Evolutionary conservation across 2,113 vertebrate genomes (phyloP).

Genomic region (Vulpes ferrilata): DNA sequence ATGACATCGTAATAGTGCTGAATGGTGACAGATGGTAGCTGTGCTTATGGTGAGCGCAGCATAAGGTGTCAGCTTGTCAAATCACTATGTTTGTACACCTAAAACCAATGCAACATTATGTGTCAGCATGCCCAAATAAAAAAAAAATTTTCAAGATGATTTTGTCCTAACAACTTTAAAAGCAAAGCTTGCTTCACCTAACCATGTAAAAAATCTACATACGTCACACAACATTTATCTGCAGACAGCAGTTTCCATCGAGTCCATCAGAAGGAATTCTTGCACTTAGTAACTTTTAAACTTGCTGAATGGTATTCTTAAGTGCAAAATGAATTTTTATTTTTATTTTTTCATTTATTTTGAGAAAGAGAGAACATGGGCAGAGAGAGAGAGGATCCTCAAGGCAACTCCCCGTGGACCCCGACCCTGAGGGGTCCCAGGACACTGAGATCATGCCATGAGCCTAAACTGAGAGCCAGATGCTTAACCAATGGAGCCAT

Average conservation of each 20-base stretch:
- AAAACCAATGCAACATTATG: background rate
- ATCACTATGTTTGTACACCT: background rate
- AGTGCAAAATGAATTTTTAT: background rate
- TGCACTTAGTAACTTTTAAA: background rate
- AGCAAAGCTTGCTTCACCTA: background rate
- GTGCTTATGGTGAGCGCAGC: background rate
- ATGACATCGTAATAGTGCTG: background rate
- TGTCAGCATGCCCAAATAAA: background rate
- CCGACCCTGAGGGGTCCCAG: background rate
- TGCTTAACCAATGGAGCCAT: background rate
- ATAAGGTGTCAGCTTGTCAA: background rate
- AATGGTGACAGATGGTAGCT: background rate
- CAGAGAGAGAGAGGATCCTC: background rate
- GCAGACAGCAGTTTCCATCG: background rate
- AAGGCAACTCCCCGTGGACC: background rate
- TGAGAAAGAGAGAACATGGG: background rate
- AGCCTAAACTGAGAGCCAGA: background rate
- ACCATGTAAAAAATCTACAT: background rate
- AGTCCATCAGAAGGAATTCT: conserved; percentile 19
- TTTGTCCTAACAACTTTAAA: background rate
- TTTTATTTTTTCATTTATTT: background rate
- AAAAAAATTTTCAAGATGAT: background rate
- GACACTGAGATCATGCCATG: background rate
- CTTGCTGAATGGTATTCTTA: background rate
- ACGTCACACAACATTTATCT: background rate